A percentile compares a stretch with the other conserved stretches of the same genome.
These are phyloP conservation scores for Poicephalus gulielmi DNA, from an alignment of 2,113 vertebrate genomes.

Conservation along the genomic window DNA sequence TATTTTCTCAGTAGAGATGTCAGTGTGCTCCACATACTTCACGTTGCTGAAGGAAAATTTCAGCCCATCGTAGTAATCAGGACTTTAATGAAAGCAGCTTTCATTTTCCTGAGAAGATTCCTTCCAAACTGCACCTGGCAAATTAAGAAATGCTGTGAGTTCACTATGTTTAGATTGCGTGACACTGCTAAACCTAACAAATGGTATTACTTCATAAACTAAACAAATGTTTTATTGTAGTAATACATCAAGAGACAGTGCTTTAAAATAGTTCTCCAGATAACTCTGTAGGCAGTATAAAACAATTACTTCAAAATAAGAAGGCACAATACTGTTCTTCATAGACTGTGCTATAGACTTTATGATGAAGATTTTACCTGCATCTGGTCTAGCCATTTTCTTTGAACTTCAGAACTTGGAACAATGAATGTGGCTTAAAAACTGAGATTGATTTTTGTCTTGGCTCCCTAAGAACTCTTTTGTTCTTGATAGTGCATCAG, in stretches of 20 bases:
- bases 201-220: slow-evolving; percentile 36
- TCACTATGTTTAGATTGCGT: not conserved
- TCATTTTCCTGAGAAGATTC: slow-evolving; percentile 33
- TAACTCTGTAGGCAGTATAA: not conserved
- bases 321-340: not conserved
- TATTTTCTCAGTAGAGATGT: slow-evolving; percentile 67
- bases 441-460: not conserved
- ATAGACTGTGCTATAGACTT: not conserved
- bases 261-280: not conserved
- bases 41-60: not conserved
- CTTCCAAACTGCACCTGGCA: not conserved
- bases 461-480: not conserved
- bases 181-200: slow-evolving; percentile 34
- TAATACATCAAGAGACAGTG: not conserved
- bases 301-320: not conserved
- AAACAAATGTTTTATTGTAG: not conserved
- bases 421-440: not conserved
- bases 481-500: not conserved
- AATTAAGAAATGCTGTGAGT: not conserved
- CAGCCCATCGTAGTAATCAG: slow-evolving; percentile 12
- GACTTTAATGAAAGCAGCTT: not conserved
- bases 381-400: not conserved
- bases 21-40: slow-evolving; percentile 6
- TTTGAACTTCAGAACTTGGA: not conserved
- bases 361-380: not conserved